Evolutionary conservation across 64 coral and sea anemone species (phyloP), one percentile per base, ranked within the genome.

Genomic region (Pocillopora damicornis): DNA sequence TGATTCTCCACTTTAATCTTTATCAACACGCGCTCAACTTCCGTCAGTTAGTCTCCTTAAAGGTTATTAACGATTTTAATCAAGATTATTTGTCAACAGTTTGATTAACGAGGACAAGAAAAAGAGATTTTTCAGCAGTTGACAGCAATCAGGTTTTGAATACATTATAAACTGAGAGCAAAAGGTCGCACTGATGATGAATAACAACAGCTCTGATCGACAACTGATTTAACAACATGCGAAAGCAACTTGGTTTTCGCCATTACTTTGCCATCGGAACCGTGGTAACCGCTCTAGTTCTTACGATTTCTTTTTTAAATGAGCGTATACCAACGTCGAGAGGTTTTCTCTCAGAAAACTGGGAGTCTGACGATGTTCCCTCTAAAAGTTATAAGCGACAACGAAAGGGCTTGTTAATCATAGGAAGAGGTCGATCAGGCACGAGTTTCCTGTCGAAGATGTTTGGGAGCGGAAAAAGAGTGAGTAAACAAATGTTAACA

Each of bases 371-470:
- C 13, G 16, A 11, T 17, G 35, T 38, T 57, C 71, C 36, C 17
- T 11, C 34, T 17, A 10, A 22, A 56, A 72, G 63, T 71, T 4
- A 1, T 13, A 20, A 25, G 61, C 13, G 34, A 37, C 63, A 17
- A 72, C 67, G 81, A 71, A 69, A 56, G 64, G 37, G 81, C 26
- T 84, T 84, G 81, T 20, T 84, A 13, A 84, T 84, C 38, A 30
- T 84, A 65, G 81, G 81, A 56, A 37, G 23, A 45, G 81, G 81
- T 2, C 81, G 81, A 13, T 84, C 81, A 2, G 81, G 81, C 22
- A 84, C 81, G 11, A 84, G 81, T 58, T 72, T 84, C 57, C 63
- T 84, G 20, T 84, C 81, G 37, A 84, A 71, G 37, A 84, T 84
- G 81, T 72, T 84, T 71, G 81, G 37, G 8, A 57, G 45, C 37